Evolutionary conservation across 2,797 vertebrate species (phyloP), one percentile per base, ranked within the genome.

Genomic region (Odontamblyopus rebecca): DNA sequence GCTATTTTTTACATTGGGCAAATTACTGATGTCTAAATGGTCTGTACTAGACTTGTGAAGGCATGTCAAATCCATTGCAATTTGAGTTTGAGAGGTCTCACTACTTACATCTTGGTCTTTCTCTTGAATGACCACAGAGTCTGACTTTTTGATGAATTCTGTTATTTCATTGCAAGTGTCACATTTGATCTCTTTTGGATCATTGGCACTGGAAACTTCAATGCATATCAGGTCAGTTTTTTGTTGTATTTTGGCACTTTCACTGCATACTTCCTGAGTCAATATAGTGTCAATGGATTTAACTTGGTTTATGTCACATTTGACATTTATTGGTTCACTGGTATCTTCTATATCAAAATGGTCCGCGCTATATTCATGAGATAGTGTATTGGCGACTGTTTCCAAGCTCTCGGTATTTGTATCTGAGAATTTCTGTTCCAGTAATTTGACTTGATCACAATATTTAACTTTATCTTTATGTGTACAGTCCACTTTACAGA

Each of bases 181-280:
- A 35, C 16, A 6, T 62, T 62, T 62, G 30, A 38, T 62, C 30
- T 62, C 53, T 0, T 0, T 66, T 19, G 19, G 4, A 19, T 83
- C 68, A 15, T 0, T 26, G 4, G 13, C 4, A 19, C 12, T 68
- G 2, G 48, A 68, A 16, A 44, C 59, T 61, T 67, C 68, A 2
- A 16, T 29, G 48, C 70, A 72, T 4, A 11, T 50, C 51, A 38
- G 35, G 61, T 83, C 68, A 71, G 78, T 71, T 63, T 15, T 1
- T 5, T 48, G 19, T 78, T 41, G 48, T 30, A 12, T 53, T 38
- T 72, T 57, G 48, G 18, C 1, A 19, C 64, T 67, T 26, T 75
- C 29, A 23, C 23, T 9, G 26, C n/a, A 57, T 19, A 26, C 13
- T 12, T 57, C 23, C n/a, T 57, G 26, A 60, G 29, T 30, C 13